Percentiles rank a stretch among this genome's conserved stretches.
Evolutionary conservation across 1,140 invertebrate species (phyloP).

Genomic region (Drosophila persimilis): DNA sequence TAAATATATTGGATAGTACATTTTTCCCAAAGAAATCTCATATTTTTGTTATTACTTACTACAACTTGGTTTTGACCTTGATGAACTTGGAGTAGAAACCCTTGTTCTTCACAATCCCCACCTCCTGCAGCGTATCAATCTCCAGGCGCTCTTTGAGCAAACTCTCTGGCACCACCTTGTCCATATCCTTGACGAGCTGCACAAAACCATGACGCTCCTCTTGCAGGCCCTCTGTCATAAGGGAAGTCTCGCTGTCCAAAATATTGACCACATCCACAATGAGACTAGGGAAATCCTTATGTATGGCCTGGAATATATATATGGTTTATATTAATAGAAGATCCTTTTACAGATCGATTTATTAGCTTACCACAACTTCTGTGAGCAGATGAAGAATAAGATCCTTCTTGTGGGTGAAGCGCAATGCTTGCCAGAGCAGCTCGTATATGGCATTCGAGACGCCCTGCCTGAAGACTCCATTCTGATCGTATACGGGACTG

Average conservation of each 20-base stretch:
- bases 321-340: not conserved
- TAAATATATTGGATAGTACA: not conserved
- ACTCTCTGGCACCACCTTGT: conserved; percentile 92
- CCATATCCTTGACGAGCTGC: conserved; percentile 89
- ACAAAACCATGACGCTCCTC: conserved; percentile 90
- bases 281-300: conserved; percentile 90
- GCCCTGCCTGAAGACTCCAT: conserved; percentile 63
- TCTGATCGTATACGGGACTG: conserved; percentile 68
- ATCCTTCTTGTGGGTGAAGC: conserved; percentile 89
- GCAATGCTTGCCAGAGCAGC: conserved; percentile 88
- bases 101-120: conserved; percentile 95
- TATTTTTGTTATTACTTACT: conserved; percentile 88
- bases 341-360: not conserved
- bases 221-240: conserved; percentile 84
- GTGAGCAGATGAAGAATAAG: conserved; percentile 86
- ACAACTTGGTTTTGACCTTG: conserved; percentile 98
- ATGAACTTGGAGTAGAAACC: conserved; percentile 98
- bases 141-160: conserved; percentile 96
- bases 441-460: conserved; percentile 85
- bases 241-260: conserved; percentile 89
- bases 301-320: conserved; percentile 85
- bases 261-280: conserved; percentile 91
- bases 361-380: conserved; percentile 87
- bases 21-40: not conserved
- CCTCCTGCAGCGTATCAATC: conserved; percentile 95